These are phyloP conservation scores for Heliconius aoede DNA, from an alignment of 2,888 invertebrate genomes.

Conservation along the genomic window DNA sequence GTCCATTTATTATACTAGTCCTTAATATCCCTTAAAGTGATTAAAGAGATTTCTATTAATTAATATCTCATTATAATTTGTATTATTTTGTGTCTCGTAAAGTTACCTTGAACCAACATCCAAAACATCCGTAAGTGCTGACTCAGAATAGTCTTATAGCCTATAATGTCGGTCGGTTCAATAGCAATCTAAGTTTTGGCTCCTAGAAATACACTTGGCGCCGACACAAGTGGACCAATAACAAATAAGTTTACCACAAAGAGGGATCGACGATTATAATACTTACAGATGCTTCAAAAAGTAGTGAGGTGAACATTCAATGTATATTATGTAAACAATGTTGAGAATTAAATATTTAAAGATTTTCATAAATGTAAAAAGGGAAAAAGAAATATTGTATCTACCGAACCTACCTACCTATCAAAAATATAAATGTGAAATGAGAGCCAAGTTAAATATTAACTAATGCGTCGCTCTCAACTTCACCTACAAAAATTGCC, in stretches of 20 bases:
- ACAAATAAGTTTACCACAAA: constrained; percentile 63
- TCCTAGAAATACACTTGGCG: constrained; percentile 62
- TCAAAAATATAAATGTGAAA: too few relatives aligned
- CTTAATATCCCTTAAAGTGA: too few relatives aligned
- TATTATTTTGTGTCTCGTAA: not conserved
- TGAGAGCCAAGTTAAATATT: too few relatives aligned
- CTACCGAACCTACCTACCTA: too few relatives aligned
- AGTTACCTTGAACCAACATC: not conserved
- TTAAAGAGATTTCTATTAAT: too few relatives aligned
- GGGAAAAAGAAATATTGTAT: too few relatives aligned
- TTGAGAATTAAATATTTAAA: too few relatives aligned
- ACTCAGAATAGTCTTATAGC: constrained; percentile 22
- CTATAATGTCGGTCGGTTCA: constrained; percentile 43
- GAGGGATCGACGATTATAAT: constrained; percentile 64
- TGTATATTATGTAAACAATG: not conserved
- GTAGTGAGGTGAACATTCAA: not conserved
- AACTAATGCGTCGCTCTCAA: too few relatives aligned
- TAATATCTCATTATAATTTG: not conserved
- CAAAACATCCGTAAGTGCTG: constrained; percentile 29
- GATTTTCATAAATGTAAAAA: too few relatives aligned
- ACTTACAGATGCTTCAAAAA: constrained; percentile 45
- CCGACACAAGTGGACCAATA: constrained; percentile 70
- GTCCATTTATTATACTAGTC: too few relatives aligned
- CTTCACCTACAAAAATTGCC: too few relatives aligned
- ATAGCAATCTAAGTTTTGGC: constrained; percentile 59